Percentiles rank a stretch among this genome's conserved stretches.
Conservation (phyloP, 2,113 vertebrate genomes). For the Okapia johnstoni region DNA sequence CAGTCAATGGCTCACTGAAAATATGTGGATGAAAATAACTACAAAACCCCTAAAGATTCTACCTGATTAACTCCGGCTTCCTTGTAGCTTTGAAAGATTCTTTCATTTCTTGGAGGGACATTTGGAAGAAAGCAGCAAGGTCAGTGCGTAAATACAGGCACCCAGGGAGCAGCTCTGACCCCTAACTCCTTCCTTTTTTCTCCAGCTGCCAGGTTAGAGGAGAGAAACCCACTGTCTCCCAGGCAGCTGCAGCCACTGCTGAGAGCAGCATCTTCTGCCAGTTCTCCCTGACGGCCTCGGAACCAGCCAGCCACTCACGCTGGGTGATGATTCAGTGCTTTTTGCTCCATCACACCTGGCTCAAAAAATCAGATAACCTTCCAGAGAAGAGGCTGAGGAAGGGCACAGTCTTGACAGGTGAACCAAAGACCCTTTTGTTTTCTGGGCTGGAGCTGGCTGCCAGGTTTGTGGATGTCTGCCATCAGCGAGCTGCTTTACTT, state of each 20-base stretch:
- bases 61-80: background rate
- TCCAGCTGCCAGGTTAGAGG: background rate
- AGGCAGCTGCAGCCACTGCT: background rate
- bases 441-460: conserved; percentile 43
- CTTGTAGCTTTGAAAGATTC: background rate
- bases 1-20: background rate
- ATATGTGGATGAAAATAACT: background rate
- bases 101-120: background rate
- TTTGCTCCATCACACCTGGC: conserved; percentile 71
- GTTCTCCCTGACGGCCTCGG: background rate
- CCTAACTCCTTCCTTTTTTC: background rate
- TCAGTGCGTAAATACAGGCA: background rate
- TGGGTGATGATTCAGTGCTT: conserved; percentile 51
- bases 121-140: background rate
- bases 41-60: background rate
- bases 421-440: conserved; percentile 76
- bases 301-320: conserved; percentile 45
- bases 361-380: conserved; percentile 72
- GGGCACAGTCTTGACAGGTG: conserved; percentile 70
- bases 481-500: conserved; percentile 59
- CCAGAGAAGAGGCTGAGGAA: conserved; percentile 62
- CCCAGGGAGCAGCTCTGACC: background rate
- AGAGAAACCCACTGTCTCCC: background rate
- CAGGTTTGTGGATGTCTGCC: conserved; percentile 60
- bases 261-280: background rate